These are phyloP conservation scores for Oxystoma pomonae DNA, from an alignment of 2,888 invertebrate species.

Conservation along the genomic window DNA sequence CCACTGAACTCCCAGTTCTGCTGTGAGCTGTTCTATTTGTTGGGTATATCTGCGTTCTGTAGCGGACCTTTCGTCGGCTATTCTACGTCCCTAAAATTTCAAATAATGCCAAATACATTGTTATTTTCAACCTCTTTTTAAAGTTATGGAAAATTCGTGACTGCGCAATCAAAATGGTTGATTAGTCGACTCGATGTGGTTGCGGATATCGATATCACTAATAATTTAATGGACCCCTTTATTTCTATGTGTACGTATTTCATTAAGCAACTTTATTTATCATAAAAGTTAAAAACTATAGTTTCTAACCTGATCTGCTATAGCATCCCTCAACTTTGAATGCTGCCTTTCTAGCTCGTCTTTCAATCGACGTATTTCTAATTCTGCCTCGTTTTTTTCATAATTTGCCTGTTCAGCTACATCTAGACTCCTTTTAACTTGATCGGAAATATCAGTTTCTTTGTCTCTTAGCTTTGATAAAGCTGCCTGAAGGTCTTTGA, in stretches of 20 bases:
- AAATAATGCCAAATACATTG: too few species aligned
- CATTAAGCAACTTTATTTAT: too few species aligned
- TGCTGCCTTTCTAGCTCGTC: conserved; percentile 77
- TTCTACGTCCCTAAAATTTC: conserved; percentile 50
- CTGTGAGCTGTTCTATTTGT: conserved; percentile 71
- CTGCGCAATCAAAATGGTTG: too few species aligned
- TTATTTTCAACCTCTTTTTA: too few species aligned
- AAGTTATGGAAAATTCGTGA: too few species aligned
- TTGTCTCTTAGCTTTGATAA: conserved; percentile 61
- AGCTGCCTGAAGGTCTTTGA: conserved; percentile 62
- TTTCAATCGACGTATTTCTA: conserved; percentile 69
- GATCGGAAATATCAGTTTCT: conserved; percentile 58
- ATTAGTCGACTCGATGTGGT: too few species aligned
- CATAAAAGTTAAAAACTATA: too few species aligned
- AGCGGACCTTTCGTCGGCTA: conserved; percentile 67
- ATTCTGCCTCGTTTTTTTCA: conserved; percentile 71
- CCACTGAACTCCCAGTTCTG: conserved; percentile 76
- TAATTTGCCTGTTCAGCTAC: conserved; percentile 72
- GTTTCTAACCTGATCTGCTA: conserved; percentile 68
- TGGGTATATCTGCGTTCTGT: conserved; percentile 70
- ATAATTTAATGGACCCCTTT: too few species aligned
- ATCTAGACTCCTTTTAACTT: conserved; percentile 65
- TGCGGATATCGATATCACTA: too few species aligned
- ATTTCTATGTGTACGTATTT: too few species aligned
- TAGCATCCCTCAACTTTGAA: conserved; percentile 67